These are phyloP conservation scores for Acanthaster planci DNA, from an alignment of 35 echinoderm and acorn worm species.

Conservation along the genomic window DNA sequence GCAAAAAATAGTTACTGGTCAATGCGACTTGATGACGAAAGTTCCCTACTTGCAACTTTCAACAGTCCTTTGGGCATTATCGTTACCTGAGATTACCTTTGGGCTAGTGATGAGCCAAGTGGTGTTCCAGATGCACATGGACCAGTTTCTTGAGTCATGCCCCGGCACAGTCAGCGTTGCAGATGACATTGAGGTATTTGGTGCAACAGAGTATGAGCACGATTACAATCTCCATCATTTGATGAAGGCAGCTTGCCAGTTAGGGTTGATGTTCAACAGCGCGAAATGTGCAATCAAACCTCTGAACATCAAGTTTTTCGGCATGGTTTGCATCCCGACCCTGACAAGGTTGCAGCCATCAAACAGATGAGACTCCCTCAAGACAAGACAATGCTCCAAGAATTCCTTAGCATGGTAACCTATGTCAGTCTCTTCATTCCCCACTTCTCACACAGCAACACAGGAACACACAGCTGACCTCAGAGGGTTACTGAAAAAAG, in stretches of 20 bases:
- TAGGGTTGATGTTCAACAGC: conserved; percentile 50
- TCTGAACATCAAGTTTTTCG: conserved; percentile 24
- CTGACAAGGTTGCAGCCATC: background rate
- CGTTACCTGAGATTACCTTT: conserved; percentile 8
- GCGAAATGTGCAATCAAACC: conserved; percentile 50
- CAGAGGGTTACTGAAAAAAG: conserved; percentile 40
- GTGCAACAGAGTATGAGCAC: conserved; percentile 43
- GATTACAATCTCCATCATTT: conserved; percentile 49
- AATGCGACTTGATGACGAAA: no score
- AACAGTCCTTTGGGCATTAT: no score
- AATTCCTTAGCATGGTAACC: conserved; percentile 57
- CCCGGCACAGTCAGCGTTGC: conserved; percentile 50
- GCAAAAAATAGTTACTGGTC: no score
- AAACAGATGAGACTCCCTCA: background rate
- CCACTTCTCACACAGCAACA: conserved; percentile 33
- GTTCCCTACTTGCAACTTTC: no score
- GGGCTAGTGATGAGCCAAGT: conserved; percentile 54
- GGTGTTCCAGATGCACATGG: conserved; percentile 58
- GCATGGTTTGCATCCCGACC: conserved; percentile 36
- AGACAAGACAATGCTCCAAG: conserved; percentile 30
- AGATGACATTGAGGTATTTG: conserved; percentile 52
- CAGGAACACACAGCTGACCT: conserved; percentile 39
- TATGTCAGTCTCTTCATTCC: conserved; percentile 60
- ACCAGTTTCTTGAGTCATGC: conserved; percentile 41
- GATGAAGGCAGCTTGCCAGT: conserved; percentile 41